A percentile compares a stretch with the other conserved stretches of the same genome.
Evolutionary conservation across 2,888 invertebrate species (phyloP).

Genomic region (Sarcophaga subvicina): DNA sequence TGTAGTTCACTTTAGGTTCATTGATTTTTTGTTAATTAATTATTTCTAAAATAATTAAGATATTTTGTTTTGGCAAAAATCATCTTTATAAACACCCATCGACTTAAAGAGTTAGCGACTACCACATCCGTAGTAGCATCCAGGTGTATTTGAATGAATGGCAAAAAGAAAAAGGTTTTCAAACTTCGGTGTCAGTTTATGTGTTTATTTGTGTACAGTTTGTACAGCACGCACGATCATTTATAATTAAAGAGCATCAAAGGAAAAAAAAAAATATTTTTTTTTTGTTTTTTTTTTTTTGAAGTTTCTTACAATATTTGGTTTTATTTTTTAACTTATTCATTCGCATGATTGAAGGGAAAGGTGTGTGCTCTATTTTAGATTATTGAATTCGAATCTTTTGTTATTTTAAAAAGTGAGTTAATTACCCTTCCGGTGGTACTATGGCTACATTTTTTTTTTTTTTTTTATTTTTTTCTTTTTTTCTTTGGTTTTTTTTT

Average conservation of each 20-base stretch:
- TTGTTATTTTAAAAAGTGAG: conserved; percentile 74
- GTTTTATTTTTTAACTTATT: conserved; percentile 31
- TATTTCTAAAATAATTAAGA: conserved; percentile 62
- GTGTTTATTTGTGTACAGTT: neutral
- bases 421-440: conserved; percentile 81
- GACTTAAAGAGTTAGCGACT: conserved; percentile 5
- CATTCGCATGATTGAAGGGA: conserved; percentile 53
- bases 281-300: neutral
- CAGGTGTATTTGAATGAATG: neutral
- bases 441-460: conserved; percentile 36
- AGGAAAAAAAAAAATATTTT: conserved; percentile 30
- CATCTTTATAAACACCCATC: conserved; percentile 61
- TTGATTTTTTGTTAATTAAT: conserved; percentile 55
- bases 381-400: conserved; percentile 54
- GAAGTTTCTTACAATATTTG: neutral
- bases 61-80: conserved; percentile 50
- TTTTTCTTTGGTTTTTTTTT: conserved; percentile 20
- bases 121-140: neutral
- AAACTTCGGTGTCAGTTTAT: neutral
- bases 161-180: conserved; percentile 41
- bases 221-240: conserved; percentile 18
- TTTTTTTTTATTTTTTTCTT: conserved; percentile 21
- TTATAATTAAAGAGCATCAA: conserved; percentile 36
- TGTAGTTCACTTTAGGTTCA: no score
- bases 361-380: conserved; percentile 66